Conservation (phyloP, 2,797 vertebrate genomes). For the Artibeus lituratus region DNA sequence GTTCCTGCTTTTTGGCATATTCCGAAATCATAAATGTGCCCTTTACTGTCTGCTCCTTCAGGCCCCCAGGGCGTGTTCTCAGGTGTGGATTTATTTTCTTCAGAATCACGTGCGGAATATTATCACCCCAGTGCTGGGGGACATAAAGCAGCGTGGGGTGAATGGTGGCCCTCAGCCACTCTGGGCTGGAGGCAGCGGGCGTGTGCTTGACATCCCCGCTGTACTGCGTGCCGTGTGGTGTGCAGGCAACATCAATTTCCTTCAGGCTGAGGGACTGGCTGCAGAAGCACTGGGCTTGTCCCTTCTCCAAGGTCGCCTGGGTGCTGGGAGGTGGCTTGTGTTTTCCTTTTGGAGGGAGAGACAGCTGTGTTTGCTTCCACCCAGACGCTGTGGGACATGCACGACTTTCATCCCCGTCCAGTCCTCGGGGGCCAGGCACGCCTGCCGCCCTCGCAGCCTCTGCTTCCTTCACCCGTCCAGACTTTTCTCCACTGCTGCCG, state of each 20-base stretch:
- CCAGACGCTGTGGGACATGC: neutral
- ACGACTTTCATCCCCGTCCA: neutral
- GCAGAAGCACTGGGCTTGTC: neutral
- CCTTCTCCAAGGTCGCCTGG: neutral
- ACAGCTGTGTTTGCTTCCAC: neutral
- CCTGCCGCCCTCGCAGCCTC: too few species aligned
- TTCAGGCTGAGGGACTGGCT: neutral
- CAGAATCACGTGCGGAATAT: neutral
- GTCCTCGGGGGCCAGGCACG: neutral
- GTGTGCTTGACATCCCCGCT: neutral
- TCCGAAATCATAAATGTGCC: neutral
- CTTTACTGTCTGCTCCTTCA: neutral
- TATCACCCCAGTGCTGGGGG: neutral
- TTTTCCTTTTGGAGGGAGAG: neutral
- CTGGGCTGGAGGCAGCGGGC: neutral
- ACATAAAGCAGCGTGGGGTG: neutral
- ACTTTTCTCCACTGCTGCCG: neutral
- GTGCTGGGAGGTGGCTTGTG: neutral
- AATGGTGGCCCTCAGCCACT: neutral
- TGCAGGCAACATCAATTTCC: neutral
- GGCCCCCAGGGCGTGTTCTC: neutral
- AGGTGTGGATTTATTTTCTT: neutral
- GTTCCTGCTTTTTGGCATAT: neutral
- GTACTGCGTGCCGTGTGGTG: neutral
- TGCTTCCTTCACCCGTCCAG: neutral